A percentile compares a stretch with the other conserved stretches of the same genome.
phyloP scores from a whole-genome alignment of 2,113 vertebrate genomes.

The Anarhynchus alexandrinus region DNA sequence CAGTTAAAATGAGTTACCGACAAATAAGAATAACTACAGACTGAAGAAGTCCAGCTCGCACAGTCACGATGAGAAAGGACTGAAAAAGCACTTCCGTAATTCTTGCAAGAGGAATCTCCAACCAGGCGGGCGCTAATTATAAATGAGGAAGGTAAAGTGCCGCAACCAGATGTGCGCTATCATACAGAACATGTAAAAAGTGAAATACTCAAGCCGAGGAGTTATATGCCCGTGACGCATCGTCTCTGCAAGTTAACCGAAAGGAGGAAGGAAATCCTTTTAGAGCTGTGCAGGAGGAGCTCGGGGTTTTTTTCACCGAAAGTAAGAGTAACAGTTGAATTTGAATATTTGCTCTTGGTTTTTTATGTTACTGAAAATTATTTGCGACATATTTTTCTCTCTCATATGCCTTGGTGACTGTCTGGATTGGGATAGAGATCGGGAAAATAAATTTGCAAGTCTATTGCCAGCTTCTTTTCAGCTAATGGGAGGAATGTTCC shows the following conservation, averaged over 20 bases:
- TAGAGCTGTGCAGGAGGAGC: not conserved
- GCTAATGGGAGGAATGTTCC: not conserved
- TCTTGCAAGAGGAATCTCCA: not conserved
- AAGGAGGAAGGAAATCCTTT: not conserved
- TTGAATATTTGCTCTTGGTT: not conserved
- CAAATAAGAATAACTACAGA: not conserved
- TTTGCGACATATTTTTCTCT: not conserved
- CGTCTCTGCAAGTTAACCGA: not conserved
- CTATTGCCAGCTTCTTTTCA: not conserved
- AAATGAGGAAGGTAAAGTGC: constrained; percentile 1
- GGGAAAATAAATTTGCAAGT: not conserved
- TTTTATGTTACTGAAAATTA: not conserved
- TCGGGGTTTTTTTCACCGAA: not conserved
- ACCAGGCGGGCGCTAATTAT: not conserved
- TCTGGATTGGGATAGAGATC: not conserved
- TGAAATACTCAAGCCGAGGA: not conserved
- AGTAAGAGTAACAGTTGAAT: not conserved
- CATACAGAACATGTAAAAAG: not conserved
- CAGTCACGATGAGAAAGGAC: not conserved
- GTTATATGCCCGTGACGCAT: too few relatives aligned
- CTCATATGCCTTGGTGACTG: not conserved
- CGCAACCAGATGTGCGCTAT: not conserved
- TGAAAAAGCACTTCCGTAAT: not conserved
- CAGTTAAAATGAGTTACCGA: not conserved
- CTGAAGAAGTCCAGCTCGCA: not conserved